phyloP scores from a whole-genome alignment of 2,113 vertebrate genomes.

The Amblyopsis rosae region DNA sequence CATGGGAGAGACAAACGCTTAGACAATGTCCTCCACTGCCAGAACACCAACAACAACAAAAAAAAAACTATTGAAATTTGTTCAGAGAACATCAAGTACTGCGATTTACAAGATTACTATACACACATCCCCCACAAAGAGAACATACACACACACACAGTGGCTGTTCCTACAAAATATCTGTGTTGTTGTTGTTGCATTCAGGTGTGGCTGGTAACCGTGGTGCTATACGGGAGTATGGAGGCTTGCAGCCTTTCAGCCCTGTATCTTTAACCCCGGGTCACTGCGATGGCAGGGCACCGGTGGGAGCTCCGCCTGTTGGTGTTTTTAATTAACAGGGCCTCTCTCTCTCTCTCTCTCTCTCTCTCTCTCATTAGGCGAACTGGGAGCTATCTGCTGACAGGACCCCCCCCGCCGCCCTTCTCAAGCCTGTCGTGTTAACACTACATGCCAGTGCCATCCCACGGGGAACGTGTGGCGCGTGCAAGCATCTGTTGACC shows the following conservation, averaged over 20 bases:
- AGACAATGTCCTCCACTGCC: slow-evolving; percentile 30
- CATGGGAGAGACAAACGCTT: background rate
- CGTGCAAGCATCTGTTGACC: slow-evolving; percentile 20
- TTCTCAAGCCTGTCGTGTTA: slow-evolving; percentile 62
- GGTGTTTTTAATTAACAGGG: slow-evolving; percentile 75
- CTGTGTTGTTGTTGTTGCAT: slow-evolving; percentile 47
- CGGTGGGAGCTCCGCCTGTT: slow-evolving; percentile 65
- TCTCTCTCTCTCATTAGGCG: slow-evolving; percentile 47
- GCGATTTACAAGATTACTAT: slow-evolving; percentile 37
- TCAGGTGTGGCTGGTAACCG: slow-evolving; percentile 48
- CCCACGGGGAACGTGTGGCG: slow-evolving; percentile 61
- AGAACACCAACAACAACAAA: slow-evolving; percentile 29
- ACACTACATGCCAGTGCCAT: slow-evolving; percentile 49
- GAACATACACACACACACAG: slow-evolving; percentile 16
- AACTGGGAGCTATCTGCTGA: slow-evolving; percentile 68
- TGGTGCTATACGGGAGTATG: slow-evolving; percentile 45
- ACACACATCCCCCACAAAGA: background rate
- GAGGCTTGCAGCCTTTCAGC: slow-evolving; percentile 26
- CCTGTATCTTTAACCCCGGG: slow-evolving; percentile 69
- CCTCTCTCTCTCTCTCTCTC: too few relatives aligned
- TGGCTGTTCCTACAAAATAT: background rate
- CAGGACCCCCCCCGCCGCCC: slow-evolving; percentile 66
- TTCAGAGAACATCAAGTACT: slow-evolving; percentile 45
- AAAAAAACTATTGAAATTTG: slow-evolving; percentile 47
- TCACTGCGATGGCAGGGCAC: slow-evolving; percentile 56